Evolutionary conservation across 2,888 invertebrate species (phyloP), one percentile per base, ranked within the genome.

Genomic region (Linnaemya tessellans): DNA sequence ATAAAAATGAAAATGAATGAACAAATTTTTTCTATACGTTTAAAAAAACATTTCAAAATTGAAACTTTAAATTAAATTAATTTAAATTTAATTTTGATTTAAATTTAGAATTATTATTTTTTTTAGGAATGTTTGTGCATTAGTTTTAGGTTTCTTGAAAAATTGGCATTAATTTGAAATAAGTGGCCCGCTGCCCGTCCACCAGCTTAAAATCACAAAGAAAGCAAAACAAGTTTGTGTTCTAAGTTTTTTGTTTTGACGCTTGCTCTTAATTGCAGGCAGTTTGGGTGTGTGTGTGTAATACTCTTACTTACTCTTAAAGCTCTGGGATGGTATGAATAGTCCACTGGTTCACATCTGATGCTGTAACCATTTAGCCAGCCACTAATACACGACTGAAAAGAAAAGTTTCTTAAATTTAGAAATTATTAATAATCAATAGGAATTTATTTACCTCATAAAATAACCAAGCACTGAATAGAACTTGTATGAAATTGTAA

Each of bases 341-440:
- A 97, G 92, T 97, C 97, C 22, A 97, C 96, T 10, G 97, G 96
- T 90, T 97, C 95, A 91, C 97, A 97, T 88, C 94, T 94, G 80
- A 95, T 94, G 89, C 94, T 96, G 91, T 97, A 97, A 18, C 94
- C 94, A 73, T 93, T 94, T 77, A 95, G 93, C 97, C 97, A 97
- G 43, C 96, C 97, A 13, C 94, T 93, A 73, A 93, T 89, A 87
- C 94, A 92, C 87, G 93, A 93, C 94, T 94, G 92, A 91, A 86
- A 88, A 3, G 0, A 64, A 0, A 64, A 64, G n/a, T 62, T 43
- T 51, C n/a, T n/a, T 51, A 10, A 25, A 41, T 38, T n/a, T 11
- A 2, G 1, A 18, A n/a, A 38, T 35, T 35, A 20, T 35, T 54
- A 1, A 11, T 62, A 30, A 3, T 30, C 30, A 30, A 54, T 1